phyloP scores from a whole-genome alignment of 2,797 vertebrate genomes.

The Malacoctenus gilli region DNA sequence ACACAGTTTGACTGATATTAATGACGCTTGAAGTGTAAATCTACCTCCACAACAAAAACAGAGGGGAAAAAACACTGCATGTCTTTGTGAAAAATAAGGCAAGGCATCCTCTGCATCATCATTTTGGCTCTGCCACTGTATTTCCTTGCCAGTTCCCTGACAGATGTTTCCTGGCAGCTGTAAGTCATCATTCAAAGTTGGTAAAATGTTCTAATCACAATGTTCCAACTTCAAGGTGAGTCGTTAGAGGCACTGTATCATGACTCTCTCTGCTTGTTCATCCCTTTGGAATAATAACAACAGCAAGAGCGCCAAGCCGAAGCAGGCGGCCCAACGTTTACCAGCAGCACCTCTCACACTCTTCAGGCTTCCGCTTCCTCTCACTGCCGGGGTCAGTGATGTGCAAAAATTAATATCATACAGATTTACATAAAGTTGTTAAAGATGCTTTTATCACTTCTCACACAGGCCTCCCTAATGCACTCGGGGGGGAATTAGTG shows the following conservation, averaged over 20 bases:
- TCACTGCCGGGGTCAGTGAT: not conserved
- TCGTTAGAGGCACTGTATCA: not conserved
- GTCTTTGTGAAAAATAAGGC: conserved; percentile 5
- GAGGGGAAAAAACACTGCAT: conserved; percentile 7
- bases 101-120: conserved; percentile 1
- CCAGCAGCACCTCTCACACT: conserved; percentile 11
- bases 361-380: conserved; percentile 22
- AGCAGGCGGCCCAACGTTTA: conserved; percentile 1
- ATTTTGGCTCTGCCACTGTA: conserved; percentile 8
- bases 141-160: conserved; percentile 18
- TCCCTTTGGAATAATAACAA: not conserved
- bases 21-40: not conserved
- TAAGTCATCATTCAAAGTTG: conserved; percentile 22
- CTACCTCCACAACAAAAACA: not conserved
- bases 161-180: not conserved
- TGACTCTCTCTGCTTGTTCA: not conserved
- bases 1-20: conserved; percentile 6
- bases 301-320: not conserved
- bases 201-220: conserved; percentile 23
- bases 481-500: conserved; percentile 26
- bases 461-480: conserved; percentile 8
- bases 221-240: conserved; percentile 8
- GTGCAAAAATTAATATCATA: conserved; percentile 28
- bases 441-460: conserved; percentile 40
- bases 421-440: conserved; percentile 21